Percentiles rank a stretch among this genome's conserved stretches.
phyloP scores from a whole-genome alignment of 2,797 vertebrate species.

The Anolis apletophallus region DNA sequence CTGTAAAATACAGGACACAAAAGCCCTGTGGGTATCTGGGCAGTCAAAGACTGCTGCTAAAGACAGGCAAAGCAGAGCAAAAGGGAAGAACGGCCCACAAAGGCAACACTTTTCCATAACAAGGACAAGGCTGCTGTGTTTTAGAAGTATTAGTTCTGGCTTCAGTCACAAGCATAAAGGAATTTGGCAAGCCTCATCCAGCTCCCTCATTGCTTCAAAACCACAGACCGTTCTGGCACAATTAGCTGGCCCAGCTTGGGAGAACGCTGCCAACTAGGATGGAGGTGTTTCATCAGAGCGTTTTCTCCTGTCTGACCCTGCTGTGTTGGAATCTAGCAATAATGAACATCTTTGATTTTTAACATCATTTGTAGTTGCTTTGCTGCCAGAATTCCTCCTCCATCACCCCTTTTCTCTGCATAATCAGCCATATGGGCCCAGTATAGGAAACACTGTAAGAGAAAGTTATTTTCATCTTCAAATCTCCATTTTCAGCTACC shows the following conservation, averaged over 20 bases:
- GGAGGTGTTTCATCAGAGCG: conserved; percentile 35
- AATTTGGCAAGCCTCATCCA: conserved; percentile 64
- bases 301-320: conserved; percentile 43
- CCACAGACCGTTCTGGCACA: conserved; percentile 58
- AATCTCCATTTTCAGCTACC: conserved; percentile 8
- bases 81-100: conserved; percentile 48
- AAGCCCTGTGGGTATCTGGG: conserved; percentile 42
- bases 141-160: conserved; percentile 51
- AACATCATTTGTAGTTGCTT: conserved; percentile 7
- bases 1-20: conserved; percentile 23
- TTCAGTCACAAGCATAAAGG: conserved; percentile 42
- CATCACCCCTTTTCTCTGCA: neutral
- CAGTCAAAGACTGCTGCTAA: conserved; percentile 43
- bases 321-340: conserved; percentile 34
- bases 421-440: conserved; percentile 3
- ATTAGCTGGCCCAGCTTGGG: conserved; percentile 24
- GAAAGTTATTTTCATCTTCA: neutral
- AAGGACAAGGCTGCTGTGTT: conserved; percentile 36
- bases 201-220: conserved; percentile 60
- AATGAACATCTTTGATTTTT: conserved; percentile 31
- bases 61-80: conserved; percentile 46
- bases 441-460: neutral
- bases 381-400: neutral
- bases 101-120: conserved; percentile 50
- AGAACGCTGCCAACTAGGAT: conserved; percentile 11